Percentiles rank a stretch among this genome's conserved stretches.
Conservation (phyloP, 2,888 invertebrate species). For the Xylophagus ater region DNA sequence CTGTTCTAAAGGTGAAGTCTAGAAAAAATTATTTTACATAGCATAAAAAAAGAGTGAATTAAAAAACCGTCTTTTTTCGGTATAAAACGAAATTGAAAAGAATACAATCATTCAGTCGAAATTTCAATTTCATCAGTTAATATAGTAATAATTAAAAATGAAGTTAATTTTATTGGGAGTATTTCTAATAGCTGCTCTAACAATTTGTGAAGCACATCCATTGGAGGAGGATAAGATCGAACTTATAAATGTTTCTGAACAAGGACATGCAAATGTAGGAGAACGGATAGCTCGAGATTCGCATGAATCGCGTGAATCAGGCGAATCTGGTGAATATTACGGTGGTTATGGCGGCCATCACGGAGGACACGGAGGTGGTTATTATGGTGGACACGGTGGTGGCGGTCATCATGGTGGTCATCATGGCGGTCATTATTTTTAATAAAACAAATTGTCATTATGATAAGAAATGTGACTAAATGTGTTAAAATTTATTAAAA, state of each 20-base stretch:
- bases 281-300: too few species aligned
- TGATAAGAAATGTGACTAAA: not conserved
- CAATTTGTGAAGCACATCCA: slow-evolving; percentile 10
- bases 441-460: not conserved
- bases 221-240: slow-evolving; percentile 5
- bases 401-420: not conserved
- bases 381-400: slow-evolving; percentile 8
- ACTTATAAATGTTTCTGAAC: too few species aligned
- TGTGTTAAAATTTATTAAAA: not conserved
- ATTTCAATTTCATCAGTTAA: too few species aligned
- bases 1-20: too few species aligned
- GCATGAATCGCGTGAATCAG: slow-evolving; percentile 12
- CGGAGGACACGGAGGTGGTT: slow-evolving; percentile 12
- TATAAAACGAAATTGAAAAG: too few species aligned
- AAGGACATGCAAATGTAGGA: not conserved
- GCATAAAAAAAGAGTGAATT: too few species aligned
- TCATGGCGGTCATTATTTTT: not conserved
- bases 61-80: too few species aligned
- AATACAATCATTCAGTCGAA: too few species aligned
- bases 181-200: too few species aligned
- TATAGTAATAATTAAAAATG: slow-evolving; percentile 8
- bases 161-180: slow-evolving; percentile 10
- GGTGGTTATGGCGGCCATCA: slow-evolving; percentile 4
- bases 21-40: too few species aligned
- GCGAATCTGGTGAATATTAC: slow-evolving; percentile 4